Conservation (phyloP, 2,888 invertebrate genomes). For the Torymus texanus region DNA sequence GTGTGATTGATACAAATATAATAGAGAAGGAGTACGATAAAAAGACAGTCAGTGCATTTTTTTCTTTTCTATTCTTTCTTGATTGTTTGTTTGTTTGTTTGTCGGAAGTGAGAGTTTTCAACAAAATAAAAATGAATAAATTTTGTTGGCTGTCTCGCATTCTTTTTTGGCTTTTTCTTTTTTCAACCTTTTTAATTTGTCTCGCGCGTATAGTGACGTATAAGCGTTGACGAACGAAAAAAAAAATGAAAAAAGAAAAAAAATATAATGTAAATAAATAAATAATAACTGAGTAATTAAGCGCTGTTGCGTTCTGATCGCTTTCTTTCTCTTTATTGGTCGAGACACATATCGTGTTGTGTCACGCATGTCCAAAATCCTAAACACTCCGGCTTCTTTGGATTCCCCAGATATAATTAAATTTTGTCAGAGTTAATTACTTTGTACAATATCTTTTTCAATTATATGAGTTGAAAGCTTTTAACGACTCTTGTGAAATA, state of each 20-base stretch:
- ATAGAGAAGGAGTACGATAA: slow-evolving; percentile 75
- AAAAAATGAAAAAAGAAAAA: neutral
- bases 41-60: slow-evolving; percentile 74
- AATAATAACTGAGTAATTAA: neutral
- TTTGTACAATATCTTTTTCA: no score
- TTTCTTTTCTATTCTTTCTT: slow-evolving; percentile 53
- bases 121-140: neutral
- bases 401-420: no score
- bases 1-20: slow-evolving; percentile 75
- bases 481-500: no score
- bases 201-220: neutral
- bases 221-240: neutral
- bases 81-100: slow-evolving; percentile 8
- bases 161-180: slow-evolving; percentile 15
- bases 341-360: neutral
- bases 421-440: neutral
- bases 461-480: no score
- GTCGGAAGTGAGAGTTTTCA: slow-evolving; percentile 7
- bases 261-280: neutral
- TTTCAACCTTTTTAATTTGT: neutral
- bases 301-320: neutral
- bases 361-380: neutral
- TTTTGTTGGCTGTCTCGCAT: neutral
- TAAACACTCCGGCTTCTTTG: slow-evolving; percentile 29
- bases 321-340: no score